Conservation (phyloP, 1,140 invertebrate genomes). For the Drosophila prosaltans region DNA sequence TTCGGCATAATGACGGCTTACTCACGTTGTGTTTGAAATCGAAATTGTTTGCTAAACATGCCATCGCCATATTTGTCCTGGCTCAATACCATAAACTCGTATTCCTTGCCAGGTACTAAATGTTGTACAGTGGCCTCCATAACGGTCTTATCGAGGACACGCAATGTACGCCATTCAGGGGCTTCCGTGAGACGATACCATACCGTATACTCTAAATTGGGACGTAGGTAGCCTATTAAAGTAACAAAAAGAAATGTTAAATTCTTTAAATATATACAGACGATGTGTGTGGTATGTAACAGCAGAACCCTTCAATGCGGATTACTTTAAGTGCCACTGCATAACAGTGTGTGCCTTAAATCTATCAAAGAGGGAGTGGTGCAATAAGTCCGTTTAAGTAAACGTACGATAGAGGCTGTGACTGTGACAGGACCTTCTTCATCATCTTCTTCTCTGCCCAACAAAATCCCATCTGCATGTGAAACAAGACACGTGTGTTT, state of each 20-base stretch:
- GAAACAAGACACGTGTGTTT: background rate
- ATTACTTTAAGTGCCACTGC: background rate
- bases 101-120: slow-evolving; percentile 90
- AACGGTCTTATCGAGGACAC: slow-evolving; percentile 87
- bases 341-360: background rate
- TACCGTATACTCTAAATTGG: slow-evolving; percentile 92
- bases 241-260: background rate
- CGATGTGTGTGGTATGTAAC: too few relatives aligned
- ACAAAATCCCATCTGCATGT: slow-evolving; percentile 2
- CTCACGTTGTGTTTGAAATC: slow-evolving; percentile 89
- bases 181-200: slow-evolving; percentile 90
- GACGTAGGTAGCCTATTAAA: slow-evolving; percentile 88
- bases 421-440: background rate
- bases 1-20: background rate
- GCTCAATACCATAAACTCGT: slow-evolving; percentile 96
- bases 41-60: slow-evolving; percentile 93
- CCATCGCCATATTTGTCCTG: slow-evolving; percentile 94
- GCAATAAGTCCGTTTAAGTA: background rate
- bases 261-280: too few relatives aligned
- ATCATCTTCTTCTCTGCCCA: background rate
- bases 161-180: slow-evolving; percentile 90
- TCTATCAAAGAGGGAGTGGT: background rate
- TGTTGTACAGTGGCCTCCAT: slow-evolving; percentile 91
- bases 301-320: background rate
- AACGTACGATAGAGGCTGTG: background rate